Conservation (phyloP, 2,797 vertebrate species). For the Momotus momota region DNA sequence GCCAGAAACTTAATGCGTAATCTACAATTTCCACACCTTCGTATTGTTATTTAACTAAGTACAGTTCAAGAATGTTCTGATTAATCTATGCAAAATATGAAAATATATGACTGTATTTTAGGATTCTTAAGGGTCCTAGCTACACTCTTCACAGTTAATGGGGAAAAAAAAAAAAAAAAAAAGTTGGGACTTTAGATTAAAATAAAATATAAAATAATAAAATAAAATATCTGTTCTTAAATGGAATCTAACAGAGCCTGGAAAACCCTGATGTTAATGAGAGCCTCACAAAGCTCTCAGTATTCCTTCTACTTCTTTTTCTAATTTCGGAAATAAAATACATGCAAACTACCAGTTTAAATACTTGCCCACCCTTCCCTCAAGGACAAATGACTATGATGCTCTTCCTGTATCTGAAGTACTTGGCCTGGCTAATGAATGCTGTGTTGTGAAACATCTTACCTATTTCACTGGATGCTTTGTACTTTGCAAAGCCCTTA, state of each 20-base stretch:
- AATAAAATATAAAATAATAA: background rate
- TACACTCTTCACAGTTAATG: background rate
- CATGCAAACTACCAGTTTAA: background rate
- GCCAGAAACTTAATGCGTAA: background rate
- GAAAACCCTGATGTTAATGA: background rate
- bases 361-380: background rate
- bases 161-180: background rate
- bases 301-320: background rate
- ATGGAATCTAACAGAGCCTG: background rate
- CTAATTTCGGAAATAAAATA: background rate
- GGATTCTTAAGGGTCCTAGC: background rate
- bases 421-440: background rate
- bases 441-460: background rate
- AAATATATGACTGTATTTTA: background rate
- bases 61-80: background rate
- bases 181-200: background rate
- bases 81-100: background rate
- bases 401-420: background rate
- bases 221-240: background rate
- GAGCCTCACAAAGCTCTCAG: background rate
- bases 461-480: background rate
- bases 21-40: background rate
- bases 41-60: background rate
- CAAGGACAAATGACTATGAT: background rate
- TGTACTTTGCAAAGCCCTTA: constrained; percentile 9